Base-by-base conservation (phyloP, 2,888 invertebrate genomes). In the Cephalotes varians region DNA sequence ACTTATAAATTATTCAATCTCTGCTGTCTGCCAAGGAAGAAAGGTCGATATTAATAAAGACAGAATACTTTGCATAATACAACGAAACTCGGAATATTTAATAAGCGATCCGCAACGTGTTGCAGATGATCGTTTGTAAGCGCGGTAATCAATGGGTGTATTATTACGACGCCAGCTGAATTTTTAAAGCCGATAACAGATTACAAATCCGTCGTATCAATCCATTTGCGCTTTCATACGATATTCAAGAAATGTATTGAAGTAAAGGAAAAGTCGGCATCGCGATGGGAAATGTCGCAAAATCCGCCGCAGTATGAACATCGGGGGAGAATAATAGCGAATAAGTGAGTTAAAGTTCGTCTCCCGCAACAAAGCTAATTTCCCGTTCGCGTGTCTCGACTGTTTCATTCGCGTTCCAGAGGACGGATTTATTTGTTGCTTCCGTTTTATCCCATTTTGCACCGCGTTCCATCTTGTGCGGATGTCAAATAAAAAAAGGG, bases 341-440 rank as follows among this genome's bases (percentile, higher is more conserved):
- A 67, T 76, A 58, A 74, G 76, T 34, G 64, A 71, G 71, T 82
- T 56, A 77, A 62, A 71, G 67, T 71, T 82, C 67, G 69, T 40
- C 72, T 62, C 51, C 49, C 31, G n/a, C 76, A 77, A 72, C 83
- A 81, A 72, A 81, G 80, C 65, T 83, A 83, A 83, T 83, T 83
- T 83, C 81, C 80, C 83, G 81, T 83, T 83, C 56, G 83, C 83
- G 83, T 83, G 83, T 80, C 60, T 5, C 51, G 80, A 65, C 77
- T 82, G 77, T 77, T 82, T 82, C 82, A 82, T 82, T 82, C 77
- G 56, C 54, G 21, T 56, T 49, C 34, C 12, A 40, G n/a, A n/a
- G 44, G 15, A 64, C 54, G 25, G 81, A 73, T 64, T 82, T 82
- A 77, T 82, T 82, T 82, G 76, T 67, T 12, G 51, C 51, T 81